Conservation (phyloP, 37 sponge, comb jelly and placozoan species). For the Haliclona indistincta region DNA sequence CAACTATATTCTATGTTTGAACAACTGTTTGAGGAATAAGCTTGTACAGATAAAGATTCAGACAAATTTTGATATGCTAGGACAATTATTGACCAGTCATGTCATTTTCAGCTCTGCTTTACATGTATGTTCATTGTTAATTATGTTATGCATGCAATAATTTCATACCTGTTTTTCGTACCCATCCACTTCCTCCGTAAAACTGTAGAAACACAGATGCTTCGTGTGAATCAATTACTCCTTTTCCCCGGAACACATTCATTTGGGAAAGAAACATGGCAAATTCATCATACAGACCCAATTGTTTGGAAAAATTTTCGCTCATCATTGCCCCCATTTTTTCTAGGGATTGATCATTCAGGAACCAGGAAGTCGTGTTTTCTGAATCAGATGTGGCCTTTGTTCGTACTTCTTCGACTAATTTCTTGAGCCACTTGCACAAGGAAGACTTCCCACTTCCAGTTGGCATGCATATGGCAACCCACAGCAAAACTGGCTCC, state of each 20-base stretch:
- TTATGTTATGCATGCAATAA: no score
- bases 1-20: no score
- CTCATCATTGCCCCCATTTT: slow-evolving; percentile 65
- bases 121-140: no score
- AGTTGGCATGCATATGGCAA: slow-evolving; percentile 41
- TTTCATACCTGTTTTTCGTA: slow-evolving; percentile 46
- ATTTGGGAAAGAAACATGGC: slow-evolving; percentile 46
- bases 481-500: slow-evolving; percentile 41
- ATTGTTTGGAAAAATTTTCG: slow-evolving; percentile 13
- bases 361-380: slow-evolving; percentile 19
- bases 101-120: no score
- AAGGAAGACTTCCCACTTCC: slow-evolving; percentile 37
- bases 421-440: slow-evolving; percentile 6
- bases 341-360: slow-evolving; percentile 44
- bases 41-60: no score
- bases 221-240: slow-evolving; percentile 35
- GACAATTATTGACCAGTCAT: no score
- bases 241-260: slow-evolving; percentile 26
- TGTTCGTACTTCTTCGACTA: not conserved
- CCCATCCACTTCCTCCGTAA: slow-evolving; percentile 39
- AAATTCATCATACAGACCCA: slow-evolving; percentile 59
- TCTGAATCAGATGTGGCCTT: not conserved
- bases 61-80: no score
- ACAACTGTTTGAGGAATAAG: no score
- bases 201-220: slow-evolving; percentile 39